Evolutionary conservation across 2,888 invertebrate species (phyloP).

Genomic region (Sphaerophoria taeniata): DNA sequence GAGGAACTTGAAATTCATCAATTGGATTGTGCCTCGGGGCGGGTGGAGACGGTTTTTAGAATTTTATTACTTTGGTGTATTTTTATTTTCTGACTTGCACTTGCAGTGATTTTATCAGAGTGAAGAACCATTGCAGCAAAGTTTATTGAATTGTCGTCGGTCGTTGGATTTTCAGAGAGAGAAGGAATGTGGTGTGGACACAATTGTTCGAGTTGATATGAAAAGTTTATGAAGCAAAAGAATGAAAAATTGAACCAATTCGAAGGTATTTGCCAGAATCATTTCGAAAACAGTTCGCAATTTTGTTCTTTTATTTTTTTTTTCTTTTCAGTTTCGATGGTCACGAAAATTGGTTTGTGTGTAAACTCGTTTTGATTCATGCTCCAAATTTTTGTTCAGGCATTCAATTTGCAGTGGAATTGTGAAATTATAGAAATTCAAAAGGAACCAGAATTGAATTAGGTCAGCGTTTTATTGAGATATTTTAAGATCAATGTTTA

Average conservation of each 20-base stretch:
- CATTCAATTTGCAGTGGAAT: too few relatives aligned
- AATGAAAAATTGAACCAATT: constrained; percentile 71
- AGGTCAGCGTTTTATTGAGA: too few relatives aligned
- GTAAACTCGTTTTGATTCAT: constrained; percentile 31
- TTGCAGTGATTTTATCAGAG: constrained; percentile 3
- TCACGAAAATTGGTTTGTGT: constrained; percentile 3
- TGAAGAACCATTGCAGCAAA: constrained; percentile 15
- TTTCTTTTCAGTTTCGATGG: not conserved
- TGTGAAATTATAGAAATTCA: too few relatives aligned
- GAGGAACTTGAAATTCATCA: constrained; percentile 64
- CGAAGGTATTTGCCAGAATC: constrained; percentile 57
- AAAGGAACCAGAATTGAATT: too few relatives aligned
- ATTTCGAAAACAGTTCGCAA: constrained; percentile 18
- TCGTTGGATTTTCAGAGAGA: not conserved
- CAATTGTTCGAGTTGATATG: constrained; percentile 59
- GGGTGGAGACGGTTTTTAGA: constrained; percentile 13
- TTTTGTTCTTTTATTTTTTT: not conserved
- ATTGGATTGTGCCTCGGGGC: constrained; percentile 56
- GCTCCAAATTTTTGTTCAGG: not conserved
- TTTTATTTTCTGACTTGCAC: not conserved
- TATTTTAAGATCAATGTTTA: too few relatives aligned
- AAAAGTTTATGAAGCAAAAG: constrained; percentile 67
- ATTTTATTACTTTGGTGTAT: constrained; percentile 13
- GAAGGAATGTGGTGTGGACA: constrained; percentile 27
- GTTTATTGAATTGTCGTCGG: constrained; percentile 63